phyloP scores from a whole-genome alignment of 2,888 invertebrate species.

The Epirrita christyi region DNA sequence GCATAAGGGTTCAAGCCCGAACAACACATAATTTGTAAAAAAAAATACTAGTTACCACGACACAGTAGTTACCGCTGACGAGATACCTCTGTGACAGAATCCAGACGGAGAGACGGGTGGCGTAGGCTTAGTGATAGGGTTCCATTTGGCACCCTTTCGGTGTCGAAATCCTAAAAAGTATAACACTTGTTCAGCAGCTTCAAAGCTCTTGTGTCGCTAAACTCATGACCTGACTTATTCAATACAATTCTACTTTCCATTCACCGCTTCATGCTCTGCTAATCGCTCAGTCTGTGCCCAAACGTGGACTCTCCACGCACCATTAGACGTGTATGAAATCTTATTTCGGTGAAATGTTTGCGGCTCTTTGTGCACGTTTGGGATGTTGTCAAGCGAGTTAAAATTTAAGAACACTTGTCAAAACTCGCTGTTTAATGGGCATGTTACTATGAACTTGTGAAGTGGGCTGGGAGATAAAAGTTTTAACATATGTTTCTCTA shows the following conservation, averaged over 20 bases:
- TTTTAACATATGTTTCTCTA: constrained; percentile 23
- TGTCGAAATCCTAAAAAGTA: too few relatives aligned
- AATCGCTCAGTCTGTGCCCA: constrained; percentile 4
- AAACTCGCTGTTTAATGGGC: constrained; percentile 37
- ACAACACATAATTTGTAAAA: too few relatives aligned
- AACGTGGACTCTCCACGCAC: constrained; percentile 45
- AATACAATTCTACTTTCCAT: background rate
- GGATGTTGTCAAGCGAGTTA: constrained; percentile 46
- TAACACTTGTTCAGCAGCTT: too few relatives aligned
- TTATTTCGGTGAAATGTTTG: constrained; percentile 53
- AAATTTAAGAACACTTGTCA: constrained; percentile 41
- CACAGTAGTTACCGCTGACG: too few relatives aligned
- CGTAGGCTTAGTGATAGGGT: too few relatives aligned
- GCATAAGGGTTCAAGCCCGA: too few relatives aligned
- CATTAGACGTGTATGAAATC: constrained; percentile 55
- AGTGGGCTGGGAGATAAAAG: constrained; percentile 25
- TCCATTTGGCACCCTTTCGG: too few relatives aligned
- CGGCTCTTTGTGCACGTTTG: constrained; percentile 37
- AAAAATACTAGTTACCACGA: too few relatives aligned
- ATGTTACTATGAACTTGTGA: constrained; percentile 36
- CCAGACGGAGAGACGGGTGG: too few relatives aligned
- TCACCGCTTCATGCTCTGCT: constrained; percentile 2
- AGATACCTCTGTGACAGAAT: too few relatives aligned
- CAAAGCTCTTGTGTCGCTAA: too few relatives aligned
- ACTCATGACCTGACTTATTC: too few relatives aligned